Evolutionary conservation across 2,113 vertebrate genomes (phyloP).

Genomic region (Harpagus bidentatus): DNA sequence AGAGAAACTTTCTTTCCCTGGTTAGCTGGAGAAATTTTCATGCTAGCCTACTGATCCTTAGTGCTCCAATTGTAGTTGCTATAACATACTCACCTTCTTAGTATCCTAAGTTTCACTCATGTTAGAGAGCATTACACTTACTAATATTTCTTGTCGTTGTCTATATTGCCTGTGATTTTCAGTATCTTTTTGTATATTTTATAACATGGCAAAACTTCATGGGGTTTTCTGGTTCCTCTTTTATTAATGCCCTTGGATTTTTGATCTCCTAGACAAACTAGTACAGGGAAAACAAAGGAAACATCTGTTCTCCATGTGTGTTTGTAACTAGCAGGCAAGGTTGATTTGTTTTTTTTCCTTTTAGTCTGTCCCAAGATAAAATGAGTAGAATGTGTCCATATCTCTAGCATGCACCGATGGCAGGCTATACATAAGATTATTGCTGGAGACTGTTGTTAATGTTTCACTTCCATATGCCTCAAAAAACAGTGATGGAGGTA

Average conservation of each 20-base stretch:
- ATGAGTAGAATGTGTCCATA: not conserved
- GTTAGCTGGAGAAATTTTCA: not conserved
- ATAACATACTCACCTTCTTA: not conserved
- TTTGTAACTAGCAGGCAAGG: not conserved
- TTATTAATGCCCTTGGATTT: not conserved
- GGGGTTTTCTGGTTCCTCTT: not conserved
- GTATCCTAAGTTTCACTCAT: not conserved
- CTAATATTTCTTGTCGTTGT: not conserved
- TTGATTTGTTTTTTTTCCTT: not conserved
- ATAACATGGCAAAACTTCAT: not conserved
- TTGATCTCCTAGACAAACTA: not conserved
- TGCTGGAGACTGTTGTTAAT: not conserved
- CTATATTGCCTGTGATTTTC: not conserved
- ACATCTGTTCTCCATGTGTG: not conserved
- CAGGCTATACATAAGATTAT: not conserved
- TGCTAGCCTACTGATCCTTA: not conserved
- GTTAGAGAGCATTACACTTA: not conserved
- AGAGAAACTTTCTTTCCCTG: not conserved
- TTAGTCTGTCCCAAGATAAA: not conserved
- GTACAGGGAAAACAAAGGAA: not conserved
- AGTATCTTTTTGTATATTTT: not conserved
- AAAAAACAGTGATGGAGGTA: not conserved
- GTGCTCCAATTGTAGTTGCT: not conserved
- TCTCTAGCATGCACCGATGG: rapidly evolving
- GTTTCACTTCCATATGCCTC: not conserved